Evolutionary conservation across 1,140 invertebrate genomes (phyloP), one percentile per base, ranked within the genome.

Genomic region (Antheraea mylitta): DNA sequence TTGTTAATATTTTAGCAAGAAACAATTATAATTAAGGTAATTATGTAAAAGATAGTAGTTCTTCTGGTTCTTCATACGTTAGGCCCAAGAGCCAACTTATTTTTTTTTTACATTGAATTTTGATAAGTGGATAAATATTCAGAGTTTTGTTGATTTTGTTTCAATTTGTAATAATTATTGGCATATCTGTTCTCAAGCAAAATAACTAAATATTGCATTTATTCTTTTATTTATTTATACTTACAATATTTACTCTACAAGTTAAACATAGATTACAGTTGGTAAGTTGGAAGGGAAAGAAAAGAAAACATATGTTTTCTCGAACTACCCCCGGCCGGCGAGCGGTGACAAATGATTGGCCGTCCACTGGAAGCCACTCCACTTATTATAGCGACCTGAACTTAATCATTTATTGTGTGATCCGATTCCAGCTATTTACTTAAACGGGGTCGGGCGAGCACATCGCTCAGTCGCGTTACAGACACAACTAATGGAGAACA

Each of bases 351-450:
- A 90, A 90, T 88, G 86, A 71, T 74, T 70, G 83, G 83, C 69
- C 78, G 76, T 70, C 64, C 72, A 68, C 72, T 63, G 64, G 63
- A 71, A 80, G 88, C 88, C 85, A 83, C 85, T 90, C 80, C 76
- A 67, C 81, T 87, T 85, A 88, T 90, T 87, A 87, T 81, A 59
- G 69, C 75, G 76, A 77, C 78, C 82, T 81, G 77, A 77, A 88
- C 73, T 87, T 85, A 86, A 88, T 90, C 85, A 90, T 88, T 90
- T 88, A 90, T 90, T 85, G 82, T 74, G 45, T 16, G 45, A 53
- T 71, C 85, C 73, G 80, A 89, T 83, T 81, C 84, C 45, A 74
- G 77, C 79, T 88, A 88, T 88, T 87, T 87, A 87, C 83, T 83
- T 76, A 82, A 85, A 82, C 66, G 77, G 80, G 83, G 85, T 84